Percentiles rank a stretch among this genome's conserved stretches.
These are phyloP conservation scores for Leptopterna dolabrata DNA, from an alignment of 2,888 invertebrate genomes.

Conservation along the genomic window DNA sequence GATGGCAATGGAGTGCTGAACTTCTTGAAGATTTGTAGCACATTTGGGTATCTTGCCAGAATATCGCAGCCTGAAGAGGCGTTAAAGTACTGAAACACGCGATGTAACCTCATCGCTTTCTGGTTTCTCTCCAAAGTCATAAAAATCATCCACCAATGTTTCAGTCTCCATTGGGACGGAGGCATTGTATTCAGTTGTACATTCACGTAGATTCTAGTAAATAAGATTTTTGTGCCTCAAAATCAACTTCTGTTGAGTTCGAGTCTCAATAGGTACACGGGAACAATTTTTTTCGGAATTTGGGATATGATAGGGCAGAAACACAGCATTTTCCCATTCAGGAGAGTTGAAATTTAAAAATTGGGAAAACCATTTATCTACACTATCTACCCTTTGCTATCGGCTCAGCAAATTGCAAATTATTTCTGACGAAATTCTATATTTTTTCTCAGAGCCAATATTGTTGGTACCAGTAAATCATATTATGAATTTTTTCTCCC, in stretches of 20 bases:
- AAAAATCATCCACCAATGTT: no score
- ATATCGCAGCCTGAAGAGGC: neutral
- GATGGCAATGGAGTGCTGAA: slow-evolving; percentile 18
- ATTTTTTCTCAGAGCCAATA: neutral
- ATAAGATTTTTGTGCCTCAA: no score
- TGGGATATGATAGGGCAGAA: no score
- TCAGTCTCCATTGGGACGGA: no score
- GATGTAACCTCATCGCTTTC: no score
- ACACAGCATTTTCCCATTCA: no score
- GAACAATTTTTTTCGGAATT: slow-evolving; percentile 1
- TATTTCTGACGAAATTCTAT: no score
- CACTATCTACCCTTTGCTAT: slow-evolving; percentile 34
- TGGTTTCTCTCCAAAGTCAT: slow-evolving; percentile 12
- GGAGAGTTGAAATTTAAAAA: neutral
- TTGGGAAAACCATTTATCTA: neutral
- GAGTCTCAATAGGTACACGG: no score
- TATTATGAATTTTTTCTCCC: slow-evolving; percentile 27
- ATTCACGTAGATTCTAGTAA: slow-evolving; percentile 2
- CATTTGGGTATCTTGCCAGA: neutral
- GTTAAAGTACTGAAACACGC: no score
- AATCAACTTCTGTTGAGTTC: no score
- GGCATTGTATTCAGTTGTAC: no score
- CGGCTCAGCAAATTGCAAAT: neutral
- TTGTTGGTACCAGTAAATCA: neutral
- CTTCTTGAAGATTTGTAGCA: neutral